Evolutionary conservation across 2,888 invertebrate genomes (phyloP).

Genomic region (Sipha maydis): DNA sequence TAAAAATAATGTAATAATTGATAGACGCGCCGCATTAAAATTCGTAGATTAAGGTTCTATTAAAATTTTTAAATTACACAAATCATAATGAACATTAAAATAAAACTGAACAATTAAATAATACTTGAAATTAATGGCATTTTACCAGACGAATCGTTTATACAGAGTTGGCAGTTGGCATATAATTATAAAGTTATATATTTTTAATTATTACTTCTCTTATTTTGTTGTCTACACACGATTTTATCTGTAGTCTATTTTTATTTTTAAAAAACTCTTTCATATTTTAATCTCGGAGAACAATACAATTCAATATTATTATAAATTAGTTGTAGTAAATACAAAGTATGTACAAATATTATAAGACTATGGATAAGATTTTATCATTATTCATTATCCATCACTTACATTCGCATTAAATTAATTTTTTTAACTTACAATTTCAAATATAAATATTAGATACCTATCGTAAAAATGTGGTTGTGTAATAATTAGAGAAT

Average conservation of each 20-base stretch:
- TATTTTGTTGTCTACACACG: constrained; percentile 22
- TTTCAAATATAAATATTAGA: no score
- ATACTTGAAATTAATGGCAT: constrained; percentile 38
- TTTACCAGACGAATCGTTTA: constrained; percentile 33
- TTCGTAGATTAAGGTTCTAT: background rate
- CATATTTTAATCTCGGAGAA: background rate
- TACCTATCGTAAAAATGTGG: background rate
- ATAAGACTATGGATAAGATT: background rate
- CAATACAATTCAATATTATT: background rate
- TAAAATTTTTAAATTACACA: background rate
- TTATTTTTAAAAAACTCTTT: constrained; percentile 22
- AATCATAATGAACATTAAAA: background rate
- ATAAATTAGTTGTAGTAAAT: background rate
- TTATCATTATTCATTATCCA: background rate
- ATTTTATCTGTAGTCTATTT: constrained; percentile 5
- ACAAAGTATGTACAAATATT: background rate
- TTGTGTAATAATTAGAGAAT: background rate
- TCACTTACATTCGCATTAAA: background rate
- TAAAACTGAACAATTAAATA: constrained; percentile 34
- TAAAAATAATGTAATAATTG: background rate
- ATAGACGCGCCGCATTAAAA: background rate
- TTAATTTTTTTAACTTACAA: background rate
- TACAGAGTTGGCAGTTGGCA: constrained; percentile 48
- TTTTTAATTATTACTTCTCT: constrained; percentile 18
- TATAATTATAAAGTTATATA: constrained; percentile 11